Base-by-base conservation (phyloP, 1,140 invertebrate genomes). In the Caenorhabditis brenneri region DNA sequence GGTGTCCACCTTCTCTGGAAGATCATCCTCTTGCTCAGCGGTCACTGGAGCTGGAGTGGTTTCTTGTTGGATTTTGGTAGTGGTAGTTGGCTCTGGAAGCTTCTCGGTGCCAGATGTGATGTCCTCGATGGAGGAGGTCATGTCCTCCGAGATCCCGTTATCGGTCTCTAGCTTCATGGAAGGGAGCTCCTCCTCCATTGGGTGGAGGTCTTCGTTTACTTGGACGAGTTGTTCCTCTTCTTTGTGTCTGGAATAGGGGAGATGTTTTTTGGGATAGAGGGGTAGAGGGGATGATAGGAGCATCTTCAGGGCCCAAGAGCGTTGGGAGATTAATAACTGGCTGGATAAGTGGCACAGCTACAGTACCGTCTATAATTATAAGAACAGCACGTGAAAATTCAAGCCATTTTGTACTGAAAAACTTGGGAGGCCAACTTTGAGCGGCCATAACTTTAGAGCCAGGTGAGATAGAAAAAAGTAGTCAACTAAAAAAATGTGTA, bases 41-140 rank as follows among this genome's bases (percentile, higher is more conserved):
- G 24, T 12, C 22, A 36, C 60, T 39, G 60, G 31, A 1, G 15
- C 7, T 36, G 19, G 15, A 2, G 55, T 58, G n/a, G n/a, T n/a
- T n/a, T n/a, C n/a, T n/a, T n/a, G n/a, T 29, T 58, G 24, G 3
- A 22, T 3, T 33, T 65, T 31, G 6, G 31, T 2, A n/a, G 19
- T 65, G 16, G 65, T 42, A 19, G 58, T 39, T 2, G 58, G 6
- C 22, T 55, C 53, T 27, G 19, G 4, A 15, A 12, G 6, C 16
- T 42, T 42, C 29, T 74, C 65, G 29, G 36, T 74, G n/a, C 65
- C 36, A 16, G 65, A 74, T 7, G 65, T 74, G 36, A 74, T 74
- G 36, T 74, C 65, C 27, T 74, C 65, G n/a, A 74, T 74, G 9
- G 65, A 74, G 19, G 65, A 74, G n/a, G 65, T 74, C 65, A 74